Evolutionary conservation across 2,797 vertebrate species (phyloP).

Genomic region (Bradypodion pumilum): DNA sequence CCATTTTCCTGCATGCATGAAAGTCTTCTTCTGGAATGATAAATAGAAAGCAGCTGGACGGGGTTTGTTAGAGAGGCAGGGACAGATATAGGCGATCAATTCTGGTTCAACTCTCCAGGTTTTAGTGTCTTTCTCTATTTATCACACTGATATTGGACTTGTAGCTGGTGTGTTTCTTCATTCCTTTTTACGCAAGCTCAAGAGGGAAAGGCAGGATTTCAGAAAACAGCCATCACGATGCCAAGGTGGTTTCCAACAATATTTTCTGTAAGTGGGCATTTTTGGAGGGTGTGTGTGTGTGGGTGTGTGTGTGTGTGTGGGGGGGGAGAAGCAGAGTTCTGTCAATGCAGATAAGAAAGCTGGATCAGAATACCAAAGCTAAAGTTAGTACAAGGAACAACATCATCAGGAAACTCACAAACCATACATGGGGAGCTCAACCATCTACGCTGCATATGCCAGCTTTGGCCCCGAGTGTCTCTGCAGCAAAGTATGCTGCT

Average conservation of each 20-base stretch:
- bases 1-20: neutral
- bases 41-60: conserved; percentile 9
- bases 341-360: neutral
- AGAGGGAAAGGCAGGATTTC: neutral
- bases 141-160: neutral
- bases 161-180: neutral
- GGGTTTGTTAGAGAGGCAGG: neutral
- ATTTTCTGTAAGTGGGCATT: too few species aligned
- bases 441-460: too few species aligned
- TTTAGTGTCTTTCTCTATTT: conserved; percentile 10
- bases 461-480: too few species aligned
- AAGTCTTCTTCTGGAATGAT: neutral
- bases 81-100: conserved; percentile 17
- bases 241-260: too few species aligned
- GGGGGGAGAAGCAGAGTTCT: neutral
- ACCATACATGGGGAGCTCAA: too few species aligned
- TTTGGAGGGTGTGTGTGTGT: too few species aligned
- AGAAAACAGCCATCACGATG: too few species aligned
- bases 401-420: too few species aligned
- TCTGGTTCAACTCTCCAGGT: neutral
- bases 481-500: too few species aligned
- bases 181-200: neutral
- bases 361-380: too few species aligned
- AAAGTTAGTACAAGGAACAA: too few species aligned
- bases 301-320: too few species aligned